Percentiles rank a stretch among this genome's conserved stretches.
phyloP scores from a whole-genome alignment of 2,888 invertebrate genomes.

The Ochlodes sylvanus region DNA sequence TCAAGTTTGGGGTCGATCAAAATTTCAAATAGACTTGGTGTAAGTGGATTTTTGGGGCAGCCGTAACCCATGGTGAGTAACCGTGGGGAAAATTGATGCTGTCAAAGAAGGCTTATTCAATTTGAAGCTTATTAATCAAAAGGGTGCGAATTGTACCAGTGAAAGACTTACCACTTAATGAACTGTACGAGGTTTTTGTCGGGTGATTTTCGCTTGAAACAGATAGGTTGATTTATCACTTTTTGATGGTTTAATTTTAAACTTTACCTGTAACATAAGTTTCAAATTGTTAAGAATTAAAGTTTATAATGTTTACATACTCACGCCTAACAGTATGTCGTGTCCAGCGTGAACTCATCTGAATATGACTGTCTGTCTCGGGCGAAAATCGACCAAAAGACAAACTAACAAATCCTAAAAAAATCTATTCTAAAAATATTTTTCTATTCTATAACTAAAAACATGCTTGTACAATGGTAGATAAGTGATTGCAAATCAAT shows the following conservation, averaged over 20 bases:
- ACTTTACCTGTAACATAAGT: no score
- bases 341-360: no score
- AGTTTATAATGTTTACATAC: no score
- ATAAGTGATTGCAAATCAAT: no score
- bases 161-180: slow-evolving; percentile 36
- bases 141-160: slow-evolving; percentile 41
- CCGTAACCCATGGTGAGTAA: slow-evolving; percentile 61
- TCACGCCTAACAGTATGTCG: no score
- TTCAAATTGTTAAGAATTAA: no score
- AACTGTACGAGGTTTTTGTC: slow-evolving; percentile 33
- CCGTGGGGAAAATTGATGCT: slow-evolving; percentile 80
- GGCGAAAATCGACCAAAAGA: no score
- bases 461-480: no score
- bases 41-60: slow-evolving; percentile 80
- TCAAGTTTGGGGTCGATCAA: slow-evolving; percentile 81
- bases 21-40: slow-evolving; percentile 78
- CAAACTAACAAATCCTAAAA: no score
- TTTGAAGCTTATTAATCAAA: slow-evolving; percentile 81
- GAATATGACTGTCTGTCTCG: no score
- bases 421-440: no score
- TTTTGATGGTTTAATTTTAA: not conserved
- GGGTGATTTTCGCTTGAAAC: slow-evolving; percentile 1
- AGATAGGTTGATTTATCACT: not conserved
- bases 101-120: slow-evolving; percentile 80
- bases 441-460: no score